Conservation (phyloP, 2,797 vertebrate genomes). For the Picus viridis region DNA sequence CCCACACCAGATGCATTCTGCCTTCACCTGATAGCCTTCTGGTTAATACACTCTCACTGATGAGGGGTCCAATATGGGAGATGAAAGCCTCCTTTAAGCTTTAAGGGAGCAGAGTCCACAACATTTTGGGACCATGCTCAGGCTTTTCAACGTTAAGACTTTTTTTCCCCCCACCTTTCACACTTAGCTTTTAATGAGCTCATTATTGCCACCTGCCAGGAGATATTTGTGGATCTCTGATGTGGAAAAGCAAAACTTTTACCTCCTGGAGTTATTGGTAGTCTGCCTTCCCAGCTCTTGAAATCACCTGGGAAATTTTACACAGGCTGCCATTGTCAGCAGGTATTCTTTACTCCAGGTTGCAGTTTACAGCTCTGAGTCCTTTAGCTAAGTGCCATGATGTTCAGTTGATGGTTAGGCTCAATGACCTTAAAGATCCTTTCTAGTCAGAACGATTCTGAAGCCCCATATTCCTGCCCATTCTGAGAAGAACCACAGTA, state of each 20-base stretch:
- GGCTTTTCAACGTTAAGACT: background rate
- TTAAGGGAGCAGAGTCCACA: background rate
- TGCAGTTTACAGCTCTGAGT: background rate
- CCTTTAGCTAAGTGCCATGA: background rate
- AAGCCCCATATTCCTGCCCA: too few relatives aligned
- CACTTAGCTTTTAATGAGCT: background rate
- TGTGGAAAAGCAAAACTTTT: background rate
- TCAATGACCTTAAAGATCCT: too few relatives aligned
- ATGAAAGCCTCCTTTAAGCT: background rate
- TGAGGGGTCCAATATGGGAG: background rate
- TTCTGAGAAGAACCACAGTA: too few relatives aligned
- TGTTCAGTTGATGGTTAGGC: too few relatives aligned
- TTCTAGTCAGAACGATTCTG: too few relatives aligned
- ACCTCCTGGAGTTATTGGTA: background rate
- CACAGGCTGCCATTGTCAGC: background rate
- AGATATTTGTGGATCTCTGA: background rate
- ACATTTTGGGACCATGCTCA: background rate
- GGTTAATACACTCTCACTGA: background rate
- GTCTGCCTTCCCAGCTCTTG: background rate
- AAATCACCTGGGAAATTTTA: background rate
- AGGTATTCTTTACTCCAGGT: background rate
- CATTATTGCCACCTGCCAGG: background rate
- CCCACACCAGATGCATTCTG: background rate
- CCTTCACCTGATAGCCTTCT: background rate
- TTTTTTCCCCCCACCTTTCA: too few relatives aligned